Evolutionary conservation across 2,888 invertebrate genomes (phyloP).

Genomic region (Trichogramma evanescens): DNA sequence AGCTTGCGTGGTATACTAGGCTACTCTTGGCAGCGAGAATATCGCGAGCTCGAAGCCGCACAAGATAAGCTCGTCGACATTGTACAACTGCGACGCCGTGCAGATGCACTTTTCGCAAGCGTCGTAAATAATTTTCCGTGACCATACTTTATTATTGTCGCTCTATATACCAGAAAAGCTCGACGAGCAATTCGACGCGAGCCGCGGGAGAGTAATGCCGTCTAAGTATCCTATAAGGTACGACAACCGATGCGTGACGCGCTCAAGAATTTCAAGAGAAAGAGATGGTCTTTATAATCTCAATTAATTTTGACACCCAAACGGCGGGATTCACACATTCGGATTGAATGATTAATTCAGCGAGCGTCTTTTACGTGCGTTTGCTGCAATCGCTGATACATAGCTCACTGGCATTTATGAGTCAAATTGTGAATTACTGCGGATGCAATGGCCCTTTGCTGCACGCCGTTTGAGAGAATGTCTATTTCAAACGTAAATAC

Average conservation of each 20-base stretch:
- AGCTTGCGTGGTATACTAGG: conserved; percentile 25
- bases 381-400: too few species aligned
- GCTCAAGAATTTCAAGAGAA: background rate
- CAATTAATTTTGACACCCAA: too few species aligned
- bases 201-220: conserved; percentile 13
- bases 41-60: background rate
- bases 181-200: conserved; percentile 11
- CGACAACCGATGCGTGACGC: conserved; percentile 27
- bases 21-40: background rate
- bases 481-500: too few species aligned
- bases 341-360: too few species aligned
- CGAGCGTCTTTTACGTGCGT: too few species aligned
- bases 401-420: too few species aligned
- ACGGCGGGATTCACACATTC: too few species aligned
- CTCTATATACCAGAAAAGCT: conserved; percentile 15
- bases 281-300: background rate
- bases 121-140: conserved; percentile 45
- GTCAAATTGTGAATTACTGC: too few species aligned
- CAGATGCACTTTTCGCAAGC: conserved; percentile 26
- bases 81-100: conserved; percentile 42
- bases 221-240: conserved; percentile 15
- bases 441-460: too few species aligned
- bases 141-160: conserved; percentile 37
- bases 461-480: too few species aligned
- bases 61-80: conserved; percentile 32